Base-by-base conservation (phyloP, 64 coral and sea anemone genomes). In the Orbicella faveolata region DNA sequence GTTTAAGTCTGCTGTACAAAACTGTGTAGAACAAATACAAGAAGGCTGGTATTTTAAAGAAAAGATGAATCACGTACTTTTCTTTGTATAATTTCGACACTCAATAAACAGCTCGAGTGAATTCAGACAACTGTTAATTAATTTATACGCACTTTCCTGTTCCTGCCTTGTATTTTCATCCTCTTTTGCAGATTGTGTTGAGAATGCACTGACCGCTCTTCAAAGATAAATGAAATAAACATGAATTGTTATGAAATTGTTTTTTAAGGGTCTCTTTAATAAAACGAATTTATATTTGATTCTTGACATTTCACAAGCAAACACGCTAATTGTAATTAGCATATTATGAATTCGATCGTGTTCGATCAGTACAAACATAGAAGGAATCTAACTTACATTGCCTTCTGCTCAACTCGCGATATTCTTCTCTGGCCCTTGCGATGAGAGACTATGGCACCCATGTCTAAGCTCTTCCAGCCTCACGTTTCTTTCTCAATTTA, bases 381-480 rank as follows among this genome's bases (percentile, higher is more conserved):
- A 70, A 1, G 1, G 1, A 52, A 72, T 36, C 9, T 61, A 59
- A 85, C 82, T 85, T 85, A 85, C 82, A 85, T 52, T 6, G 82
- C 64, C 72, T 73, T 85, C 36, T 85, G 82, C 16, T 85, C 82
- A 21, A 70, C 82, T 30, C 65, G 39, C 16, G 82, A 26, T 72
- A 85, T 85, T 26, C 65, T 85, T 85, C 23, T 68, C 17, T 52
- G 35, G 37, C 44, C 36, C 72, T 85, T 85, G 15, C 82, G 82
- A 85, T 85, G 82, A 2, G 82, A 85, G 4, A 85, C 82, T n/a
- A 85, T 85, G 18, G 82, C 82, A 85, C 82, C 82, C 82, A 85
- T 85, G 16, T 44, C 41, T 21, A 30, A 52, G 39, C 18, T 33
- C 15, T 18, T 26, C 9, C 52, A 70, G 67, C 21, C 9, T 54